Evolutionary conservation across 2,113 vertebrate genomes (phyloP).

Genomic region (Scartelaos histophorus): DNA sequence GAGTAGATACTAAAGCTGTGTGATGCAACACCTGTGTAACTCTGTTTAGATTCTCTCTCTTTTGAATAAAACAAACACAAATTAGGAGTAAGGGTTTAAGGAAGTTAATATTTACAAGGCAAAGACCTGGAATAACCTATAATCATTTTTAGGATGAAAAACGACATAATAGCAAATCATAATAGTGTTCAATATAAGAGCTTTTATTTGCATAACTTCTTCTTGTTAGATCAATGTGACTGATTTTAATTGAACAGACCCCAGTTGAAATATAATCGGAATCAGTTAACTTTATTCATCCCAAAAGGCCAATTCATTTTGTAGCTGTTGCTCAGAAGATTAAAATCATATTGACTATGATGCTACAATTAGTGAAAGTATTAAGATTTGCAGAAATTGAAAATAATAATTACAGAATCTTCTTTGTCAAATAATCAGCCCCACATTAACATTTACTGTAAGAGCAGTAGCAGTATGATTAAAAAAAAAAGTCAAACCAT

Average conservation of each 20-base stretch:
- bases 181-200: background rate
- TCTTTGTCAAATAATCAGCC: too few relatives aligned
- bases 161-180: background rate
- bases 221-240: background rate
- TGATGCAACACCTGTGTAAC: slow-evolving; percentile 22
- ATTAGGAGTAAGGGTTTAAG: background rate
- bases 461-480: too few relatives aligned
- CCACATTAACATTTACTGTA: too few relatives aligned
- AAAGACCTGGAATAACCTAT: background rate
- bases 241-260: background rate
- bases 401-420: too few relatives aligned
- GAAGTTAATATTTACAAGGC: background rate
- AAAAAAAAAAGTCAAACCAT: too few relatives aligned
- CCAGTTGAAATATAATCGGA: background rate
- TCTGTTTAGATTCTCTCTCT: slow-evolving; percentile 10
- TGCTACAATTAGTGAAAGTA: too few relatives aligned
- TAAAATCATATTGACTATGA: too few relatives aligned
- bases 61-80: slow-evolving; percentile 7
- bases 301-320: too few relatives aligned
- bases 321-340: too few relatives aligned
- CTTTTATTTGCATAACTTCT: background rate
- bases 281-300: too few relatives aligned
- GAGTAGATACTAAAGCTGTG: slow-evolving; percentile 50
- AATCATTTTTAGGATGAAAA: background rate
- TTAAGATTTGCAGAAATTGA: too few relatives aligned